phyloP scores from a whole-genome alignment of 2,113 vertebrate genomes.

The Ceyx cyanopectus region DNA sequence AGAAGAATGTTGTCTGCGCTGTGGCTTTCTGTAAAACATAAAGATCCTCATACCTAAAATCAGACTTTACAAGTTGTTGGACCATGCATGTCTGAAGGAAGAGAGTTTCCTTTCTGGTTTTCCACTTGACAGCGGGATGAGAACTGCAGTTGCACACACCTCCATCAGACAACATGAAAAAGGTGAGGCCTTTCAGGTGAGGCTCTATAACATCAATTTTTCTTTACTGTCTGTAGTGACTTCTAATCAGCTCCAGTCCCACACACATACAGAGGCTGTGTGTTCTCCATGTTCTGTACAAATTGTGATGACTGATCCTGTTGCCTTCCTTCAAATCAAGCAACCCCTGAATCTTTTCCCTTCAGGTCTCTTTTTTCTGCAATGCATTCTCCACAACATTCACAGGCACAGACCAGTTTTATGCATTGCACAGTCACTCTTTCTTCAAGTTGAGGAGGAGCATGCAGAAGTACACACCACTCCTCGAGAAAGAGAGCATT shows the following conservation, averaged over 20 bases:
- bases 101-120: neutral
- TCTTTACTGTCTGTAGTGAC: neutral
- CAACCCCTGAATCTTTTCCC: neutral
- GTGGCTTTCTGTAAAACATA: neutral
- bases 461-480: rapidly evolving
- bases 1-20: neutral
- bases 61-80: neutral
- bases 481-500: neutral
- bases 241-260: neutral
- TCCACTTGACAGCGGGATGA: neutral
- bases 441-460: neutral
- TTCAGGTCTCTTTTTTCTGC: neutral
- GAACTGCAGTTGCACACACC: neutral
- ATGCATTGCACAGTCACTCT: rapidly evolving
- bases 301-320: neutral
- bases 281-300: neutral
- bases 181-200: neutral
- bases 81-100: neutral
- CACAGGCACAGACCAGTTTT: neutral
- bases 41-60: neutral
- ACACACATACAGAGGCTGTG: neutral
- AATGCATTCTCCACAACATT: rapidly evolving
- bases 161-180: neutral
- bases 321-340: neutral
- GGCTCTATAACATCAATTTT: neutral